A percentile compares a stretch with the other conserved stretches of the same genome.
These are phyloP conservation scores for Chaunax sp. DNA, from an alignment of 2,797 vertebrate genomes.

Conservation along the genomic window DNA sequence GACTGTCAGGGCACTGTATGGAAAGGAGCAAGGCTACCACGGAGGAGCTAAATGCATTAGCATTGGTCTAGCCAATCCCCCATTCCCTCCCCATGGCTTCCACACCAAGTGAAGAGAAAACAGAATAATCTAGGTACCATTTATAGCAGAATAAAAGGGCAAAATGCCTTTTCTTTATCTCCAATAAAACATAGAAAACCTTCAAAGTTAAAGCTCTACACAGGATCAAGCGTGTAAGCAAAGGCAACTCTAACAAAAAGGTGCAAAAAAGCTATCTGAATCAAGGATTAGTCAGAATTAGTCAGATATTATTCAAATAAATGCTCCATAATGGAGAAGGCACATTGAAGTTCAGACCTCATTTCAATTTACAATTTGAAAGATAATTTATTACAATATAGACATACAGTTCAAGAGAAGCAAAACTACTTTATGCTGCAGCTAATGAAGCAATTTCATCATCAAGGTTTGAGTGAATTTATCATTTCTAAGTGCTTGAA, in stretches of 20 bases:
- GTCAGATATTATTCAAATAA: constrained; percentile 26
- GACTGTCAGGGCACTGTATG: constrained; percentile 26
- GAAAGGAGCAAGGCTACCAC: constrained; percentile 33
- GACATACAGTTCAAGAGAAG: constrained; percentile 37
- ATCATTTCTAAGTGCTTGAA: constrained; percentile 5
- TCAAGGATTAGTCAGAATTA: constrained; percentile 30
- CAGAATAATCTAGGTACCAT: constrained; percentile 69
- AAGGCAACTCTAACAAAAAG: constrained; percentile 22
- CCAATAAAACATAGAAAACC: constrained; percentile 35
- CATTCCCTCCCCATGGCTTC: constrained; percentile 35
- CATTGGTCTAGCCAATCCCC: constrained; percentile 45
- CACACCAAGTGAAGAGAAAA: constrained; percentile 52
- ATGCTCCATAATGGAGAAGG: constrained; percentile 8
- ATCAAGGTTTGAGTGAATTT: constrained; percentile 4
- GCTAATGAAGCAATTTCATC: constrained; percentile 1
- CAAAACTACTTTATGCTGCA: constrained; percentile 24
- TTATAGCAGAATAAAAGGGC: constrained; percentile 64
- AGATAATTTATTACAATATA: constrained; percentile 24
- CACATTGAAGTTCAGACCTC: constrained; percentile 21
- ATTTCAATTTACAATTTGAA: constrained; percentile 33
- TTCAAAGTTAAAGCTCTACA: constrained; percentile 51
- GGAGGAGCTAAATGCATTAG: constrained; percentile 52
- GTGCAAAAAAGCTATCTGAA: background rate
- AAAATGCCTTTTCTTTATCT: constrained; percentile 43
- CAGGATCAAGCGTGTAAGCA: constrained; percentile 37